Base-by-base conservation (phyloP, 2,113 vertebrate genomes). In the Eurypyga helias region DNA sequence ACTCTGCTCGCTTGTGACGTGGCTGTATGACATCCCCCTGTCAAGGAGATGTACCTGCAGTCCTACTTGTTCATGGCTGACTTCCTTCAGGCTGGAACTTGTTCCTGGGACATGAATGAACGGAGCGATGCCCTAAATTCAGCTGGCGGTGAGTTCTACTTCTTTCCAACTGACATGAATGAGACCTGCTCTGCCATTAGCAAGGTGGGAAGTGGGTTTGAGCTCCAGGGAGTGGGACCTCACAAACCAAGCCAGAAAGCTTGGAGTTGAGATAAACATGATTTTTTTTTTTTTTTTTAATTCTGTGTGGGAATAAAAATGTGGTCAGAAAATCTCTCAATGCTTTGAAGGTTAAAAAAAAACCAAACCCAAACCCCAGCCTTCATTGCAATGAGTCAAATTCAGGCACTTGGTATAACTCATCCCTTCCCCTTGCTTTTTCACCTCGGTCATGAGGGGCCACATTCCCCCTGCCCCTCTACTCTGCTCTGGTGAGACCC, bases 31-130 rank as follows among this genome's bases (percentile, higher is more conserved):
- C 12, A 36, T 1, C 23, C 17, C 29, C 13, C 46, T 82, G 77
- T 34, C 72, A n/a, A 26, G 61, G 54, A 17, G 5, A 12, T 31
- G 61, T 11, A 10, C 21, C 60, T 81, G 51, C 60, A 25, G 62
- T 6, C 64, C 18, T 4, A 3, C 7, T 55, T 43, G 29, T 23
- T 55, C 23, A 9, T 0, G 0, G 82, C 25, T 2, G 10, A 2
- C 24, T 73, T 38, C 17, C 41, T 41, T 29, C 0, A 1, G 65
- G 73, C 29, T 61, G 70, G 55, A 58, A 2, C 20, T 55, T 9
- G 4, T 11, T 70, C 46, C 86, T 48, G 2, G 4, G 8, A 18
- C 2, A 0, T 1, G 43, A 69, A 45, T 13, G 67, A 72, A 88
- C 61, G 71, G 49, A 87, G 46, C 4, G 1, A 5, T 66, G 29